Evolutionary conservation across 2,888 invertebrate genomes (phyloP).

Genomic region (Melanargia galathea): DNA sequence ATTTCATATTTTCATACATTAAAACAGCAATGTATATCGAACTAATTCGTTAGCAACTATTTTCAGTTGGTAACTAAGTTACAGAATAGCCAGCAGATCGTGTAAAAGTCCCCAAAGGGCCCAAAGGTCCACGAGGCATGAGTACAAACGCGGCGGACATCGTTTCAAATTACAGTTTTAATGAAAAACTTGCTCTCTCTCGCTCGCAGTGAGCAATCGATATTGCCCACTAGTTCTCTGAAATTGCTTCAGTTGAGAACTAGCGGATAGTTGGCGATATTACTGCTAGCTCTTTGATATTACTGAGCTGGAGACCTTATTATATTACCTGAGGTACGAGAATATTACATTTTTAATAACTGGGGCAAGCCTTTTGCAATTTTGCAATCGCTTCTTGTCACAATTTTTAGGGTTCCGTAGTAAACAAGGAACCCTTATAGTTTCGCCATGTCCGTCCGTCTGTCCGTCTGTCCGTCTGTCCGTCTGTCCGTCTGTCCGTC

Average conservation of each 20-base stretch:
- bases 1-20: too few species aligned
- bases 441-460: too few species aligned
- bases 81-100: too few species aligned
- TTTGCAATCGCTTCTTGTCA: too few species aligned
- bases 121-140: neutral
- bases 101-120: neutral
- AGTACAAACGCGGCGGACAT: conserved; percentile 9
- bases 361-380: too few species aligned
- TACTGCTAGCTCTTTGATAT: neutral
- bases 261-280: neutral
- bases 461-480: too few species aligned
- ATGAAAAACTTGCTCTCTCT: conserved; percentile 21
- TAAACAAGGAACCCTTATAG: too few species aligned
- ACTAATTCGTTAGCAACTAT: too few species aligned
- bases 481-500: too few species aligned
- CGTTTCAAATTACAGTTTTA: conserved; percentile 23
- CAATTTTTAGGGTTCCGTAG: too few species aligned
- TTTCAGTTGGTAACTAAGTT: too few species aligned
- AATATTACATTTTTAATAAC: neutral
- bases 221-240: conserved; percentile 4
- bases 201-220: neutral
- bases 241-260: conserved; percentile 1
- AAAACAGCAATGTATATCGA: too few species aligned
- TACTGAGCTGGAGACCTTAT: neutral
- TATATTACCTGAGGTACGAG: neutral